phyloP scores from a whole-genome alignment of 1,140 invertebrate species.

The Pantala flavescens region DNA sequence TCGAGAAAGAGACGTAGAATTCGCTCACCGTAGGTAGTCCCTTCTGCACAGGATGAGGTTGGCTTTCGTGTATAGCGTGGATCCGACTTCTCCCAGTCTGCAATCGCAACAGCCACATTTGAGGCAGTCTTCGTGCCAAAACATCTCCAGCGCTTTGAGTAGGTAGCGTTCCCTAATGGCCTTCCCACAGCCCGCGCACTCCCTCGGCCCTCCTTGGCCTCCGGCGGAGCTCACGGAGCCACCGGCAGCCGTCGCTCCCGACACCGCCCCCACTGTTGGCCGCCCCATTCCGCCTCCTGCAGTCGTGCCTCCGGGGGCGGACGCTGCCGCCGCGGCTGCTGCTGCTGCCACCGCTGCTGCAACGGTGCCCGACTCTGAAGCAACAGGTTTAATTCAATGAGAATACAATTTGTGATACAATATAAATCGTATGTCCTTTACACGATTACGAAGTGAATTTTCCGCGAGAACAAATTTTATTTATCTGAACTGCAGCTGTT shows the following conservation, averaged over 20 bases:
- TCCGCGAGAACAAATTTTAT: no score
- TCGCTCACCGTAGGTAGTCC: constrained; percentile 82
- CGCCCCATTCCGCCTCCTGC: background rate
- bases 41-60: constrained; percentile 93
- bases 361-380: background rate
- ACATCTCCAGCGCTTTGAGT: constrained; percentile 67
- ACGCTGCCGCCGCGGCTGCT: background rate
- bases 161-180: constrained; percentile 28
- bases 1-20: no score
- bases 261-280: constrained; percentile 1
- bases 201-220: constrained; percentile 18
- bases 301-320: background rate
- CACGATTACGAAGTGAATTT: no score
- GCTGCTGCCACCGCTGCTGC: background rate
- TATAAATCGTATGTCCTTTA: no score
- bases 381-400: no score
- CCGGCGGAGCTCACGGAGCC: background rate
- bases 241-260: constrained; percentile 22
- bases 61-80: constrained; percentile 89
- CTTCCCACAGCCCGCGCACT: constrained; percentile 28
- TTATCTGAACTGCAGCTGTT: no score
- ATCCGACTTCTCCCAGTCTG: constrained; percentile 90
- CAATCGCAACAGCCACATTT: constrained; percentile 97
- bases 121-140: constrained; percentile 97
- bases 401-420: no score